phyloP scores from a whole-genome alignment of 2,113 vertebrate genomes.

The Tetrao urogallus region DNA sequence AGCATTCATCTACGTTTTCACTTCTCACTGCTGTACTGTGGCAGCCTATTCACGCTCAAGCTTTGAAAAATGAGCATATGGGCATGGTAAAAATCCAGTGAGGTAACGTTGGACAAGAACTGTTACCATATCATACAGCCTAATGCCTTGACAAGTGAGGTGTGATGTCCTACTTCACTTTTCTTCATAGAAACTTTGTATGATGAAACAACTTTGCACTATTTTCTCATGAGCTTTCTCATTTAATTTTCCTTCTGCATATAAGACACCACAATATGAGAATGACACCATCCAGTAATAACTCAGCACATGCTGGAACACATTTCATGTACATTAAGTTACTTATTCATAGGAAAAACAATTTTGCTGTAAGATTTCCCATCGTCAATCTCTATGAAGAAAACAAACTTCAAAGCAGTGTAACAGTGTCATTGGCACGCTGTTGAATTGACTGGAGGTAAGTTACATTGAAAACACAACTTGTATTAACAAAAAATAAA shows the following conservation, averaged over 20 bases:
- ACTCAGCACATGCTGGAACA: not conserved
- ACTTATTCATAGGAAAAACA: not conserved
- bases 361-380: not conserved
- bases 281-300: not conserved
- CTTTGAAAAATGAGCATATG: not conserved
- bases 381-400: not conserved
- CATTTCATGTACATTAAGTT: fast-evolving
- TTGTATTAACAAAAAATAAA: not conserved
- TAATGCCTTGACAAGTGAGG: not conserved
- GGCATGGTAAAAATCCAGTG: not conserved
- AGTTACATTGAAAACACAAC: not conserved
- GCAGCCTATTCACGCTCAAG: not conserved
- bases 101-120: not conserved
- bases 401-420: not conserved
- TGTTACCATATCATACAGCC: not conserved
- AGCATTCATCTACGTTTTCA: not conserved
- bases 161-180: not conserved
- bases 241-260: not conserved
- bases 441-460: not conserved
- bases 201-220: not conserved
- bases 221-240: not conserved
- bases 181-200: not conserved
- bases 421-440: not conserved
- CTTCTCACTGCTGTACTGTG: not conserved
- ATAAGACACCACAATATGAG: not conserved